Evolutionary conservation across 37 sponge, comb jelly and placozoan genomes (phyloP), one percentile per base, ranked within the genome.

Genomic region (Halichondria panicea): DNA sequence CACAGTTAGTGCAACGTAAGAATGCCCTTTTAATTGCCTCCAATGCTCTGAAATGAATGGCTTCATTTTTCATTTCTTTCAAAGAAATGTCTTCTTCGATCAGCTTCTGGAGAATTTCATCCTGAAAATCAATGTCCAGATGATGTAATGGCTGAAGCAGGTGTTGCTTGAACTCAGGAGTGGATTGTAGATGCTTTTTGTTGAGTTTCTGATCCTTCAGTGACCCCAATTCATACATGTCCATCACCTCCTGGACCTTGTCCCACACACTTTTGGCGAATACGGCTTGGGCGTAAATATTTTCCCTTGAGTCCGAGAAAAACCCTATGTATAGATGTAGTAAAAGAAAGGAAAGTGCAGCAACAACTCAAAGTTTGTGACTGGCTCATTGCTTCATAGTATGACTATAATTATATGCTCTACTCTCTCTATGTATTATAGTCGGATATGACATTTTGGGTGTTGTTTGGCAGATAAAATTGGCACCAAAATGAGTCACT

Each of bases 121-220:
- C 70, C 25, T 69, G 70, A 69, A 69, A 69, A 15, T 43, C 50
- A 4, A 4, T 7, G 8, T 28, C 40, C 15, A 69, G 70, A 33
- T 46, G 15, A 19, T 69, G 70, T 27, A 69, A 31, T 13, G 70
- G 50, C 27, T 41, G 50, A 6, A 69, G 50, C 4, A 46, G 30
- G 39, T 69, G 70, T 24, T 69, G 70, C 70, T 69, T 69, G 8
- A 69, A 69, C 52, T 46, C 52, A 4, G 56, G 73, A 31, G 59
- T 53, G 12, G 73, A 52, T 6, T 33, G 4, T 28, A 56, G 30
- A 21, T 55, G 41, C 56, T 72, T 72, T 30, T 30, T 19, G 30
- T 46, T 46, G 28, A 69, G 70, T 46, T 41, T 69, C 50, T 69
- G 70, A 8, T 46, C 70, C 50, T 69, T 69, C 25, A 69, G 50